Evolutionary conservation across 2,888 invertebrate genomes (phyloP), one percentile per base, ranked within the genome.

Genomic region (Homarus gammarus): DNA sequence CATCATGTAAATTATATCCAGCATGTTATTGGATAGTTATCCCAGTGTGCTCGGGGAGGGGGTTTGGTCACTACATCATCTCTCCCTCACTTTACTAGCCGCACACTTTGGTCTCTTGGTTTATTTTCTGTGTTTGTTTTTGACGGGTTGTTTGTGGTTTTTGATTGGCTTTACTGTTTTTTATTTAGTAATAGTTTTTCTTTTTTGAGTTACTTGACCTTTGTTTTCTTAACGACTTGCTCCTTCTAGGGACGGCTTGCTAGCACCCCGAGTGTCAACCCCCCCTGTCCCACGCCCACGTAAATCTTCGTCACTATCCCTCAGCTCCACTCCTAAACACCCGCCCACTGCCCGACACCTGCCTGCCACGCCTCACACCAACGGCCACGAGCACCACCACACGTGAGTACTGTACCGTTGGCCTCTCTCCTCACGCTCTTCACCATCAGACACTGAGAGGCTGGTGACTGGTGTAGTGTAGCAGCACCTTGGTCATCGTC

Each of bases 261-360:
- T 89, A 79, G 84, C 89, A 27, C 89, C 89, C 61, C 51, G 89
- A 44, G 89, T 89, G 73, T 81, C 89, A n/a, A 89, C 89, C 15
- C 89, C 89, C 51, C 89, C 89, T 33, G 75, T 89, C 27, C 89
- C 89, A 44, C 84, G 85, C 22, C 89, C 89, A 10, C 84, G 89
- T 68, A 89, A 89, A 79, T 61, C 89, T 44, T 38, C 89, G 18
- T 89, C 89, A 61, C 61, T 89, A 40, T 77, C 84, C 72, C 51
- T 89, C 75, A 79, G 72, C 61, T 89, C 89, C 44, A 89, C 89
- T 49, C 89, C 89, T 49, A 89, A 89, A 56, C 82, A 83, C 84
- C 83, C 75, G n/a, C 33, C 44, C 61, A 68, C 51, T 27, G n/a
- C 33, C 38, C 88, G 84, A 15, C 88, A 84, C 78, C 78, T 84